Evolutionary conservation across 2,113 vertebrate genomes (phyloP), one percentile per base, ranked within the genome.

Genomic region (Tenebrosternarchus preto): DNA sequence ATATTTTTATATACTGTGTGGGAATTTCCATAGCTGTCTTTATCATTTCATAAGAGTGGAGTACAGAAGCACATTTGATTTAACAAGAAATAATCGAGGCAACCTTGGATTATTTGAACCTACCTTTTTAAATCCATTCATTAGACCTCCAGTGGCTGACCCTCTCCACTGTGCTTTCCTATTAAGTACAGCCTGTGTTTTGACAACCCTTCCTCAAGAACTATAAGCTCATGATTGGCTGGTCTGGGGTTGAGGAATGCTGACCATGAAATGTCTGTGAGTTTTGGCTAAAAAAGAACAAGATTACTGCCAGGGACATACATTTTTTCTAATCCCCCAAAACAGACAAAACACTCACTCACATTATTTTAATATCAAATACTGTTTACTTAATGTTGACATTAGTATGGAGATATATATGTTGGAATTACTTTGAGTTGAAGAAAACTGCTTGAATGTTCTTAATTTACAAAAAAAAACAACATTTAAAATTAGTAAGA

Each of bases 151-250:
- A 78, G 57, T 61, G 74, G 76, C 67, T 36, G 68, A 75, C 50
- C 71, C 59, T 81, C 75, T 79, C 56, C 75, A 69, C 75, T 70
- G 57, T 57, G 67, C 80, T 59, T 85, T 80, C 71, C 77, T 82
- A 53, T 71, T 73, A 77, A 82, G 76, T 20, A 33, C 73, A 68
- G 76, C 60, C 57, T 81, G 77, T 88, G 85, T 84, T 80, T 76
- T 87, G 84, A 86, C 79, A 85, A 82, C 83, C 70, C 69, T 81
- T 57, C 77, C 76, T 75, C 77, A 57, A 60, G 66, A 72, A 64
- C 68, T 74, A 64, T 85, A 63, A 83, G 81, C 78, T 86, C 82
- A 85, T n/a, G 77, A 81, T 83, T 86, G 85, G 85, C 76, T 61
- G 31, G 61, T 61, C 76, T 66, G 71, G 20, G 33, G 73, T 33